These are phyloP conservation scores for Muntiacus reevesi DNA, from an alignment of 2,113 vertebrate genomes.

Conservation along the genomic window DNA sequence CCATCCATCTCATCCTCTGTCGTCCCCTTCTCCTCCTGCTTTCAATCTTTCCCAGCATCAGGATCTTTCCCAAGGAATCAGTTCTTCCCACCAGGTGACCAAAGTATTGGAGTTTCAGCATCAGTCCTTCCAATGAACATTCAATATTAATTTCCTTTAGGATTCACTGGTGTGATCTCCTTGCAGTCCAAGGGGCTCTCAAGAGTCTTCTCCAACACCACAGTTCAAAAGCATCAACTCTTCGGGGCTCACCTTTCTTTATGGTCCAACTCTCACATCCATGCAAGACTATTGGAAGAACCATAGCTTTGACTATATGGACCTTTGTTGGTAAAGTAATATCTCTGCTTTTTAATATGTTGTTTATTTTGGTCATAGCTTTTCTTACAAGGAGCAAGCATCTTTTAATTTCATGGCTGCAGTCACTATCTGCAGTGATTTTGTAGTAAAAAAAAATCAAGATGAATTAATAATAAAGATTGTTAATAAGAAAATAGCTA, in stretches of 20 bases:
- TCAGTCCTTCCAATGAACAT: not conserved
- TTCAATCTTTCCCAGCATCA: not conserved
- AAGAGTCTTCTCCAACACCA: not conserved
- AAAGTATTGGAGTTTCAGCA: not conserved
- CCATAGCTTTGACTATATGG: not conserved
- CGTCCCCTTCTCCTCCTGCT: not conserved
- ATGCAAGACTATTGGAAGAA: not conserved
- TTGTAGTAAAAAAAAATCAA: not conserved
- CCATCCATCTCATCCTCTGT: not conserved
- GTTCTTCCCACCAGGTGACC: not conserved
- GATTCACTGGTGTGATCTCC: not conserved
- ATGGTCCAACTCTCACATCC: not conserved
- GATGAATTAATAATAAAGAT: not conserved
- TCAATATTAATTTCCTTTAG: not conserved
- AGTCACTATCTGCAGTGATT: not conserved
- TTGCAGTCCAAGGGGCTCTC: not conserved
- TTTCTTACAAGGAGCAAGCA: not conserved
- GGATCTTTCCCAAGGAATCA: not conserved
- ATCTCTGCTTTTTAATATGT: not conserved
- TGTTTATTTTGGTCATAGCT: not conserved
- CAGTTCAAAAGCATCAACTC: not conserved
- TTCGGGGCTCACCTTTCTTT: not conserved
- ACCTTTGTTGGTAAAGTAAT: not conserved
- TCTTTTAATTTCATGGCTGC: not conserved
- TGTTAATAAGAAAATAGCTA: not conserved